Conservation (phyloP, 1,140 invertebrate genomes). For the Thereuonema tuberculata region DNA sequence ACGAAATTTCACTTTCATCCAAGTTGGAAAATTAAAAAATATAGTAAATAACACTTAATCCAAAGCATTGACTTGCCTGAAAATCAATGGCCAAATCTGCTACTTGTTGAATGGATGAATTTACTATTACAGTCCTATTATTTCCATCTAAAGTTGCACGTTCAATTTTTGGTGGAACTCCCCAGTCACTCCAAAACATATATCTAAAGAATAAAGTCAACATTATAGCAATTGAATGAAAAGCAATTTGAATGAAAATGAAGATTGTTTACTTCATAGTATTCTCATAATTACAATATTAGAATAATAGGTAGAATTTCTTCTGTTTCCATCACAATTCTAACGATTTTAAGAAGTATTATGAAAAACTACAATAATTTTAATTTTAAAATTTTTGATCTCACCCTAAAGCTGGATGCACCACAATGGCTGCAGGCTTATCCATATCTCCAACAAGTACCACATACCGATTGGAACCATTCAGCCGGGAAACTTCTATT, state of each 20-base stretch:
- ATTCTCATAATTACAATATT: too few relatives aligned
- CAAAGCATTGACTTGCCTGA: slow-evolving; percentile 24
- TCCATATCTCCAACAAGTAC: slow-evolving; percentile 34
- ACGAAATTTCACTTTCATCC: too few relatives aligned
- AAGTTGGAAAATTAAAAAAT: too few relatives aligned
- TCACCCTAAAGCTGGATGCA: slow-evolving; percentile 45
- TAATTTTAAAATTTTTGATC: too few relatives aligned
- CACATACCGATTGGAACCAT: slow-evolving; percentile 37
- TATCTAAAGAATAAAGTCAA: slow-evolving; percentile 28
- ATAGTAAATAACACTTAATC: not conserved
- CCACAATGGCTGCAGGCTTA: slow-evolving; percentile 40
- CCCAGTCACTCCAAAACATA: slow-evolving; percentile 47
- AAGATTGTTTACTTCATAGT: too few relatives aligned
- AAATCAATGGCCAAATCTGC: slow-evolving; percentile 45
- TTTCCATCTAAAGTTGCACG: slow-evolving; percentile 42
- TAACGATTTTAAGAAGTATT: too few relatives aligned
- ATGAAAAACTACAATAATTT: too few relatives aligned
- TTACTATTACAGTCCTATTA: slow-evolving; percentile 37
- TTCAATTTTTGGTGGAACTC: slow-evolving; percentile 37
- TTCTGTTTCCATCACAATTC: too few relatives aligned
- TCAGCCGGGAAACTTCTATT: slow-evolving; percentile 40
- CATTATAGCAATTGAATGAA: too few relatives aligned
- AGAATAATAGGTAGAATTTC: too few relatives aligned
- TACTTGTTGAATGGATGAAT: slow-evolving; percentile 34
- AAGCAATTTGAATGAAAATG: too few relatives aligned